These are phyloP conservation scores for Paguma larvata DNA, from an alignment of 2,797 vertebrate species.

Conservation along the genomic window DNA sequence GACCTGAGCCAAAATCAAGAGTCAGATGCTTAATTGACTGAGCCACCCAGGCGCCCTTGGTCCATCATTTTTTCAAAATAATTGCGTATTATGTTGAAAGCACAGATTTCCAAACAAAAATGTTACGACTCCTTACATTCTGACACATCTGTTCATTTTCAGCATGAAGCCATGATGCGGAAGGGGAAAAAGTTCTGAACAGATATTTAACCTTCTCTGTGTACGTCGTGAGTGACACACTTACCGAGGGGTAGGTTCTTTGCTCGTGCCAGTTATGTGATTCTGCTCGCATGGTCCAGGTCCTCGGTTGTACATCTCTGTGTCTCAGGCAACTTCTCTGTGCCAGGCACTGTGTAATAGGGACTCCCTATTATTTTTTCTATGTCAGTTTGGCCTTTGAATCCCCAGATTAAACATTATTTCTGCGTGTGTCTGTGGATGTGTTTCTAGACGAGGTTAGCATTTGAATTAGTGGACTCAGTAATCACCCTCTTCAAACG, in stretches of 20 bases:
- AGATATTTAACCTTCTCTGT: no score
- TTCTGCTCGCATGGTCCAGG: fast-evolving
- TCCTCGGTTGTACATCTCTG: neutral
- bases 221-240: fast-evolving
- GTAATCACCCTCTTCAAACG: fast-evolving
- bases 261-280: fast-evolving
- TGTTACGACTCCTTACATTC: neutral
- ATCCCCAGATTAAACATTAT: neutral
- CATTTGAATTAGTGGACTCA: neutral
- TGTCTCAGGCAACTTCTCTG: neutral
- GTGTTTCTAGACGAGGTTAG: neutral
- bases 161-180: neutral
- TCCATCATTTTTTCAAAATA: neutral
- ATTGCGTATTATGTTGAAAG: neutral
- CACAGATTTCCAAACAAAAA: neutral
- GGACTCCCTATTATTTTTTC: neutral
- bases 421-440: neutral
- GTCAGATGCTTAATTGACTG: no score
- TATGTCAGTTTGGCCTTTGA: neutral
- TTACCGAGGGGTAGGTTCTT: neutral
- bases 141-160: neutral
- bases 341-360: fast-evolving
- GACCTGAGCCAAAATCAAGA: no score
- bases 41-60: no score
- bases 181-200: neutral